Conservation (phyloP, 2,113 vertebrate species). For the Amia ocellicauda region DNA sequence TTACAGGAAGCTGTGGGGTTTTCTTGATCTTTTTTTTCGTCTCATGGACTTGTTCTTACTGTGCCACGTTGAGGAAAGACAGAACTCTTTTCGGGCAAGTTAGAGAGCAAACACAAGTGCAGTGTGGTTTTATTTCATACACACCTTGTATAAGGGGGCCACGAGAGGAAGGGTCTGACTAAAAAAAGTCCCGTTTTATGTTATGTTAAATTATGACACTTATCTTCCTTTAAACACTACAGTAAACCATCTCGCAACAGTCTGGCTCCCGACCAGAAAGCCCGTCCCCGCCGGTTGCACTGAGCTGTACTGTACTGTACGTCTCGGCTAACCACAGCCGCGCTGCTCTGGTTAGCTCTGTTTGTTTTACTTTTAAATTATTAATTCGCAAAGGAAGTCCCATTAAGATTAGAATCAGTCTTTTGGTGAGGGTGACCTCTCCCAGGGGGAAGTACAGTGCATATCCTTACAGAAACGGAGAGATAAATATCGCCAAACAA, state of each 20-base stretch:
- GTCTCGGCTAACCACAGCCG: conserved; percentile 28
- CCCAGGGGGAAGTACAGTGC: conserved; percentile 42
- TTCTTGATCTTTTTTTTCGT: too few species aligned
- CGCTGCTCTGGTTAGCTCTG: conserved; percentile 38
- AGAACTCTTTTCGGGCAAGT: too few species aligned
- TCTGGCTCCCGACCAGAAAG: conserved; percentile 15
- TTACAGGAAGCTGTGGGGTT: too few species aligned
- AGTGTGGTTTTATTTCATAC: too few species aligned
- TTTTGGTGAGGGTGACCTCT: conserved; percentile 24
- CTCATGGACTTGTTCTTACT: too few species aligned
- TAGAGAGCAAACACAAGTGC: too few species aligned
- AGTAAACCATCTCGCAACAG: conserved; percentile 12
- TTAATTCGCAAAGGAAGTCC: conserved; percentile 64
- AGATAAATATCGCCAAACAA: neutral
- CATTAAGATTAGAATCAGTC: conserved; percentile 65
- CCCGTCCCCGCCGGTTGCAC: conserved; percentile 25
- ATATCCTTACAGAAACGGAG: conserved; percentile 13
- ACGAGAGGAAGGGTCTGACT: too few species aligned
- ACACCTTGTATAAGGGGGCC: too few species aligned
- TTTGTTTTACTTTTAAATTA: conserved; percentile 64
- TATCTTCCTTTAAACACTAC: conserved; percentile 19
- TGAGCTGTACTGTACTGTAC: conserved; percentile 3
- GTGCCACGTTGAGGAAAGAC: too few species aligned
- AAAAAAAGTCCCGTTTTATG: too few species aligned
- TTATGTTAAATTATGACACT: too few species aligned